Percentiles rank a stretch among this genome's conserved stretches.
Evolutionary conservation across 2,797 vertebrate genomes (phyloP).

Genomic region (Heliangelus exortis): DNA sequence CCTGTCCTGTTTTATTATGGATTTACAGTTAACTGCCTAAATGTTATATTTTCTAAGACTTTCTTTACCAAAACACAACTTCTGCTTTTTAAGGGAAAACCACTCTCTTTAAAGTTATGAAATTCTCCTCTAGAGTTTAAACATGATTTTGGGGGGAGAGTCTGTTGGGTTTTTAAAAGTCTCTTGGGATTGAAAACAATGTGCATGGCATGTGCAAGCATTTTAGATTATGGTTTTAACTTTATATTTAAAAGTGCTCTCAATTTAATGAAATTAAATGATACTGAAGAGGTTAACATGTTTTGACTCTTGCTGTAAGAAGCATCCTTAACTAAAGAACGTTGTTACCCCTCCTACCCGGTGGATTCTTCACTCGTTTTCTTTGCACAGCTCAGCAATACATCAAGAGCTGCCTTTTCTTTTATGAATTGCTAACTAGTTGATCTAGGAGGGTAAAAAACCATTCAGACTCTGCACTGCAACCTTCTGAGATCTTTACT

Average conservation of each 20-base stretch:
- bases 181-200: neutral
- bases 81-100: neutral
- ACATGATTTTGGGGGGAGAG: neutral
- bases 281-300: neutral
- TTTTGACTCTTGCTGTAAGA: neutral
- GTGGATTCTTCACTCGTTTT: neutral
- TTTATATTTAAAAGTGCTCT: neutral
- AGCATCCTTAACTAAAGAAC: neutral
- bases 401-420: neutral
- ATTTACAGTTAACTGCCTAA: neutral
- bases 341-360: neutral
- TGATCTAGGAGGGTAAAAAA: neutral
- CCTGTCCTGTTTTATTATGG: neutral
- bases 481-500: neutral
- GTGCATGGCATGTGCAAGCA: neutral
- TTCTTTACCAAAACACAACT: neutral
- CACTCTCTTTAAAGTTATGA: neutral
- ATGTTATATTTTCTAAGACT: neutral
- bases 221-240: neutral
- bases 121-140: neutral
- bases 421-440: neutral
- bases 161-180: accelerated
- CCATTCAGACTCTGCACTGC: neutral
- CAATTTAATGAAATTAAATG: neutral
- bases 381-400: neutral